phyloP scores from a whole-genome alignment of 2,888 invertebrate species.

The Drosophila cracens region DNA sequence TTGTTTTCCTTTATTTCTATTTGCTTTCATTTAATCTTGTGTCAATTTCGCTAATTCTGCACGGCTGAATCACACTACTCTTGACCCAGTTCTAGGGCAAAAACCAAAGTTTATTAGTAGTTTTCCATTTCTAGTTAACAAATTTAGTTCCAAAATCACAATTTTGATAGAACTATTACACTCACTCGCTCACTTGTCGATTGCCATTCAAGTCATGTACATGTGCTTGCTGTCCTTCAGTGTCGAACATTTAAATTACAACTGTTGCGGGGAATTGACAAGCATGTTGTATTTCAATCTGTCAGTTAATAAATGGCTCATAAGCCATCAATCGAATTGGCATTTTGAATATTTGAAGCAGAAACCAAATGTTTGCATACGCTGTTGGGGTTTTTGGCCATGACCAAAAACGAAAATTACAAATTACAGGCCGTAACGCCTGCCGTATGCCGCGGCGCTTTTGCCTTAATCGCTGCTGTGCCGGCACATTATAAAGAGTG shows the following conservation, averaged over 20 bases:
- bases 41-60: background rate
- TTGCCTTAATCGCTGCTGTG: slow-evolving; percentile 19
- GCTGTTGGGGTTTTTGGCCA: slow-evolving; percentile 32
- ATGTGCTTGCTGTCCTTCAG: slow-evolving; percentile 20
- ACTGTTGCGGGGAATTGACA: slow-evolving; percentile 50
- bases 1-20: background rate
- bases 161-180: slow-evolving; percentile 10
- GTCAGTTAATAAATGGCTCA: slow-evolving; percentile 55
- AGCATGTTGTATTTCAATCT: slow-evolving; percentile 50
- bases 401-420: slow-evolving; percentile 41
- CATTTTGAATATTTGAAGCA: slow-evolving; percentile 34
- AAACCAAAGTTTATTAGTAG: background rate
- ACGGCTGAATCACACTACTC: no score
- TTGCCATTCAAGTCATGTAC: slow-evolving; percentile 16
- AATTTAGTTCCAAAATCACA: background rate
- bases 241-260: slow-evolving; percentile 54
- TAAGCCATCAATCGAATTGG: slow-evolving; percentile 59
- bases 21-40: background rate
- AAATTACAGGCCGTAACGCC: slow-evolving; percentile 28
- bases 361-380: slow-evolving; percentile 20
- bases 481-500: slow-evolving; percentile 7
- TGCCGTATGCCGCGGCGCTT: slow-evolving; percentile 23
- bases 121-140: background rate
- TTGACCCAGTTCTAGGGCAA: background rate
- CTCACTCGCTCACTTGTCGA: background rate